These are phyloP conservation scores for Nebria brevicollis DNA, from an alignment of 2,888 invertebrate genomes.

Conservation along the genomic window DNA sequence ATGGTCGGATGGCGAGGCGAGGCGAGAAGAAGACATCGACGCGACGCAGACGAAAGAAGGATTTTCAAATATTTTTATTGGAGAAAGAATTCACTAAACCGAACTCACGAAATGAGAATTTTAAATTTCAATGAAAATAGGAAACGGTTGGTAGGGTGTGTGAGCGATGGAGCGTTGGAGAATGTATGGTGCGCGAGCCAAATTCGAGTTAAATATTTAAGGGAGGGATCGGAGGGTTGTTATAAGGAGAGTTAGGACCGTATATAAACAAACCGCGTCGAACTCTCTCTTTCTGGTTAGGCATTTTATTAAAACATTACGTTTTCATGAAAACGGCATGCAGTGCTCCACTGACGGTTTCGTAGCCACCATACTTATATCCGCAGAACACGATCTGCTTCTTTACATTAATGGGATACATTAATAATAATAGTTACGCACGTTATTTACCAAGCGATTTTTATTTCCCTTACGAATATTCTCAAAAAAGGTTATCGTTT, in stretches of 20 bases:
- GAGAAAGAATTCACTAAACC: slow-evolving; percentile 36
- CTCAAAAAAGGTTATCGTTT: background rate
- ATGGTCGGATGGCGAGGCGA: background rate
- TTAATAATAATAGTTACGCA: background rate
- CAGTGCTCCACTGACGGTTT: slow-evolving; percentile 3
- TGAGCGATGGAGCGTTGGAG: slow-evolving; percentile 2
- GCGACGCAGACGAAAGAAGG: slow-evolving; percentile 28
- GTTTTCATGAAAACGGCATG: slow-evolving; percentile 36
- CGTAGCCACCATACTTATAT: background rate
- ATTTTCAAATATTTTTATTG: slow-evolving; percentile 46
- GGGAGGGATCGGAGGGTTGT: background rate
- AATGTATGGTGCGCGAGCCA: slow-evolving; percentile 33
- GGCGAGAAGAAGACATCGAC: slow-evolving; percentile 4
- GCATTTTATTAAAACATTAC: slow-evolving; percentile 46
- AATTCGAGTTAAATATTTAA: slow-evolving; percentile 41
- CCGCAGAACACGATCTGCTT: slow-evolving; percentile 9
- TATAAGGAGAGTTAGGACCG: slow-evolving; percentile 9
- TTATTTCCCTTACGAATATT: background rate
- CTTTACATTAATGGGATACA: slow-evolving; percentile 3
- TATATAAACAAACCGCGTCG: slow-evolving; percentile 3
- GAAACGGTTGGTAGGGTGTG: slow-evolving; percentile 15
- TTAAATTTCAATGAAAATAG: slow-evolving; percentile 45
- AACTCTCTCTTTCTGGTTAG: slow-evolving; percentile 21
- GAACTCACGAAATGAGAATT: slow-evolving; percentile 44
- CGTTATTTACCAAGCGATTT: background rate